Conservation (phyloP, 1,140 invertebrate genomes). For the Procambarus clarkii region DNA sequence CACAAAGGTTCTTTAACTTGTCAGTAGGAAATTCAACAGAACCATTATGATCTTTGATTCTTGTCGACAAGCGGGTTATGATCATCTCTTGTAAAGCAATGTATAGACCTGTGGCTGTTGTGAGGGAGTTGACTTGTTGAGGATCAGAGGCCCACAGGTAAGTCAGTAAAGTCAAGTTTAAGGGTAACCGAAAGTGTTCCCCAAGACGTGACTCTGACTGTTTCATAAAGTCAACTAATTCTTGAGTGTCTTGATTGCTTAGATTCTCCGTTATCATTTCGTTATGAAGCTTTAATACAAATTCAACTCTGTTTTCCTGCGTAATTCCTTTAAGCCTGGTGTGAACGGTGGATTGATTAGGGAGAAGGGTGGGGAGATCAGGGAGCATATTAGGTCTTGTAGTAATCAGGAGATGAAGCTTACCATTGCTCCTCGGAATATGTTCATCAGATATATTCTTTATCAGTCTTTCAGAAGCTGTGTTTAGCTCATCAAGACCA, state of each 20-base stretch:
- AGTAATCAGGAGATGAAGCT: conserved; percentile 33
- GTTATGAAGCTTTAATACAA: conserved; percentile 44
- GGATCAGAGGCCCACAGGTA: conserved; percentile 50
- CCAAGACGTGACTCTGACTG: conserved; percentile 11
- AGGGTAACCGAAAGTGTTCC: conserved; percentile 49
- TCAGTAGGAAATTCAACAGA: background rate
- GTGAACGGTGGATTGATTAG: background rate
- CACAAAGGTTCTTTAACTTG: background rate
- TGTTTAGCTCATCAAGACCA: conserved; percentile 55
- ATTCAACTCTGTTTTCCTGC: conserved; percentile 32
- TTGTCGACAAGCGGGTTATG: background rate
- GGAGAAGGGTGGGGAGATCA: background rate
- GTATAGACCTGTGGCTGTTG: conserved; percentile 40
- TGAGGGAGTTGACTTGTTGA: conserved; percentile 11
- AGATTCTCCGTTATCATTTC: conserved; percentile 30
- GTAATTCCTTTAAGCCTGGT: conserved; percentile 25
- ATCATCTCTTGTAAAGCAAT: conserved; percentile 33
- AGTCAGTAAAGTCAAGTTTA: conserved; percentile 54
- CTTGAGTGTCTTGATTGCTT: conserved; percentile 13
- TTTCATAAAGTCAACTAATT: conserved; percentile 34
- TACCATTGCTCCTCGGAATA: background rate
- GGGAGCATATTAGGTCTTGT: conserved; percentile 27
- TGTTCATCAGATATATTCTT: conserved; percentile 10
- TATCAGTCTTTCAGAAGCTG: conserved; percentile 14
- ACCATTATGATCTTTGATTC: background rate